Base-by-base conservation (phyloP, 2,797 vertebrate genomes). In the Alosa sapidissima region DNA sequence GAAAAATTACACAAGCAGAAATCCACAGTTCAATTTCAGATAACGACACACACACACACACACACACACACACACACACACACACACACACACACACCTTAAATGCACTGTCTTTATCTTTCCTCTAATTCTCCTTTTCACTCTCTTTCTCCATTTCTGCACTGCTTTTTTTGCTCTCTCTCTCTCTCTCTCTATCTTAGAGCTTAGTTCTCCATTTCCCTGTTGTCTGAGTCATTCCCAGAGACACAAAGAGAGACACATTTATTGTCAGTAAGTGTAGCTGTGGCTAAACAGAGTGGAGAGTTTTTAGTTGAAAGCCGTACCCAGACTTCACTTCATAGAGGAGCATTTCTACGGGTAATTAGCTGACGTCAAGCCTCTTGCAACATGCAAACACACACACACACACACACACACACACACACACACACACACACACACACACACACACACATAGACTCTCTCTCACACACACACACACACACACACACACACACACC, bases 11-110 rank as follows among this genome's bases (percentile, higher is more conserved):
- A 47, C 81, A 84, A 60, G 33, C 83, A 36, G 33, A 54, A 68
- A 85, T 72, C 81, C 84, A 16, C 52, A 78, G 65, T 68, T 86
- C 65, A 81, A 82, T 88, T 88, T 88, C 65, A 81, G 65, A 86
- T 86, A 28, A 85, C 60, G n/a, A 52, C n/a, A 48, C 51, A 85
- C 84, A 5, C 2, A 85, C 82, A 54, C 85, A 72, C 72, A 9
- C 14, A 8, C 62, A 84, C 19, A 62, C n/a, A 62, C 21, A 6
- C n/a, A n/a, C 58, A n/a, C 19, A 24, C n/a, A 24, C 19, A 68
- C 24, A 68, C 62, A 65, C 4, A 65, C 60, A 72, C 33, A 72
- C 28, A 72, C 24, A 72, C 65, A 13, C 65, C 28, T 13, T 33
- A 72, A 10, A 72, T 4, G 24, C 24, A 75, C 33, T 75, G 68